A percentile compares a stretch with the other conserved stretches of the same genome.
Evolutionary conservation across 2,888 invertebrate species (phyloP).

Genomic region (Amiota mariae): DNA sequence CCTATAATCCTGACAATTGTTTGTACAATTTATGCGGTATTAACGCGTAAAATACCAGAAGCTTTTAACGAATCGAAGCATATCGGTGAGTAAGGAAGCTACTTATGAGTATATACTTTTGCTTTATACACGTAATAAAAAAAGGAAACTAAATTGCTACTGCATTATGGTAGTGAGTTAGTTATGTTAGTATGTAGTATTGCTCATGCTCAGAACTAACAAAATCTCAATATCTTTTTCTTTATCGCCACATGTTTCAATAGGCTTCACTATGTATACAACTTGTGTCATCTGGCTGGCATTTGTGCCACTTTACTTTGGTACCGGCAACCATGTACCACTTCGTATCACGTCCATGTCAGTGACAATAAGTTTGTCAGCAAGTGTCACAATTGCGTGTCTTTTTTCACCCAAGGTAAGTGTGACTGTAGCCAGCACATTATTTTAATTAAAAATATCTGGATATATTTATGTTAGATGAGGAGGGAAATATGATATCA

Average conservation of each 20-base stretch:
- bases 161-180: too few species aligned
- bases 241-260: not conserved
- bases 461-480: too few species aligned
- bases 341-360: conserved; percentile 96
- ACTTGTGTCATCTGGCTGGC: conserved; percentile 99
- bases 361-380: conserved; percentile 94
- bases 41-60: conserved; percentile 97
- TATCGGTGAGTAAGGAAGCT: conserved; percentile 80
- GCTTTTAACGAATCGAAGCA: conserved; percentile 99
- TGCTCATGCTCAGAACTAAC: too few species aligned
- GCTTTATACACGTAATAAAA: too few species aligned
- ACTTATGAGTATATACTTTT: not conserved
- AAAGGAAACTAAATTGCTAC: too few species aligned
- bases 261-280: conserved; percentile 98
- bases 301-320: conserved; percentile 97
- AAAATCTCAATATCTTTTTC: not conserved
- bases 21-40: conserved; percentile 96
- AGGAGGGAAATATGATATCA: too few species aligned
- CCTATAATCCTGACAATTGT: conserved; percentile 91
- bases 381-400: conserved; percentile 93
- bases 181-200: too few species aligned
- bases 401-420: conserved; percentile 94
- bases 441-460: too few species aligned
- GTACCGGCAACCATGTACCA: conserved; percentile 93
- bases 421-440: conserved; percentile 5